Evolutionary conservation across 2,113 vertebrate species (phyloP).

Genomic region (Lontra canadensis): DNA sequence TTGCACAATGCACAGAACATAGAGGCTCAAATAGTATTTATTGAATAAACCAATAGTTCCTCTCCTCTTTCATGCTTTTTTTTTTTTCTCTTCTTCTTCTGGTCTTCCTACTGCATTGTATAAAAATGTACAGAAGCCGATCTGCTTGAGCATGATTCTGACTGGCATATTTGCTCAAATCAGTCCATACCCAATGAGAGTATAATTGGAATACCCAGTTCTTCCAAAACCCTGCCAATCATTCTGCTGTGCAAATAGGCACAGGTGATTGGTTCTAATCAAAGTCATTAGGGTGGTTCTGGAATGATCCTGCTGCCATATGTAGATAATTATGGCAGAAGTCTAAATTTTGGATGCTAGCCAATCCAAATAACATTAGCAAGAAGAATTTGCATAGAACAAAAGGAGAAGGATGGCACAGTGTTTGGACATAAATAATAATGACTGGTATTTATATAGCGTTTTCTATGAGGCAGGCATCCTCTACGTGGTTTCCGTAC

Average conservation of each 20-base stretch:
- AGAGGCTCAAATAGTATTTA: neutral
- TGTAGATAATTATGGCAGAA: constrained; percentile 75
- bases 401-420: constrained; percentile 45
- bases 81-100: neutral
- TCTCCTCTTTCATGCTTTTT: neutral
- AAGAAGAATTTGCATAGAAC: constrained; percentile 65
- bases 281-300: constrained; percentile 75
- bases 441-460: neutral
- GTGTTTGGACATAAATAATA: constrained; percentile 57
- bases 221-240: constrained; percentile 74
- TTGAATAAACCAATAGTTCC: neutral
- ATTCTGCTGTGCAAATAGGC: constrained; percentile 65
- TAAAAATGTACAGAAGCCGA: constrained; percentile 16
- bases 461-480: constrained; percentile 19
- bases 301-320: constrained; percentile 64
- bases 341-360: constrained; percentile 62
- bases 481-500: neutral
- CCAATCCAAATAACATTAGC: constrained; percentile 71
- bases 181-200: neutral
- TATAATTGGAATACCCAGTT: constrained; percentile 59
- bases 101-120: neutral
- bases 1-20: neutral
- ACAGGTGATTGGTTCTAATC: constrained; percentile 76
- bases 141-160: constrained; percentile 30
- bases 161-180: constrained; percentile 27